Evolutionary conservation across 2,888 invertebrate species (phyloP).

Genomic region (Pollenia griseotomentosa): DNA sequence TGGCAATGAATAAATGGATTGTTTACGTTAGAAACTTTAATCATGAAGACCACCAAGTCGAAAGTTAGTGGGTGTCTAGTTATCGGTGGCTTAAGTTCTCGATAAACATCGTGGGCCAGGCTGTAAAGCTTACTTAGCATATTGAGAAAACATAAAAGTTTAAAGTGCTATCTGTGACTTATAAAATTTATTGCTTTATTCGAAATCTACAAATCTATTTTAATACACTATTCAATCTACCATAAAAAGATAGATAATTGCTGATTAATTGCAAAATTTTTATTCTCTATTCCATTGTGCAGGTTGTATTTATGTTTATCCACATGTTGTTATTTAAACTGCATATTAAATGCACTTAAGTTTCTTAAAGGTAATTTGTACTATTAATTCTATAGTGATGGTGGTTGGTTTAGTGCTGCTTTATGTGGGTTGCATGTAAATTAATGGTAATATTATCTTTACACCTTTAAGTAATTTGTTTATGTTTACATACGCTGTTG

Average conservation of each 20-base stretch:
- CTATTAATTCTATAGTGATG: constrained; percentile 55
- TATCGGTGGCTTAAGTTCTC: too few relatives aligned
- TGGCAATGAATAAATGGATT: too few relatives aligned
- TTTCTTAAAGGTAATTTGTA: constrained; percentile 63
- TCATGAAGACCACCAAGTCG: too few relatives aligned
- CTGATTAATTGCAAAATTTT: not conserved
- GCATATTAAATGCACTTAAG: constrained; percentile 67
- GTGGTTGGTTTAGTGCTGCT: constrained; percentile 34
- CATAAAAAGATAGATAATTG: not conserved
- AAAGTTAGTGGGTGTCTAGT: too few relatives aligned
- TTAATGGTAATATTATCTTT: constrained; percentile 66
- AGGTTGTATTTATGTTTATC: constrained; percentile 14
- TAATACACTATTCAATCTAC: not conserved
- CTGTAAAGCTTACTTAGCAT: too few relatives aligned
- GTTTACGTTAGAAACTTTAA: too few relatives aligned
- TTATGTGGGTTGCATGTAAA: constrained; percentile 63
- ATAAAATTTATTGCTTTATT: too few relatives aligned
- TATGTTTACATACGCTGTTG: constrained; percentile 26
- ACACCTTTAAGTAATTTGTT: constrained; percentile 66
- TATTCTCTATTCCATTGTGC: not conserved
- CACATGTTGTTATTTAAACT: constrained; percentile 55
- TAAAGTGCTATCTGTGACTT: too few relatives aligned
- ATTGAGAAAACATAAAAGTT: too few relatives aligned
- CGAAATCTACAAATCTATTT: not conserved
- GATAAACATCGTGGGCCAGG: too few relatives aligned